phyloP scores from a whole-genome alignment of 2,888 invertebrate genomes.

The Pyrochroa serraticornis region DNA sequence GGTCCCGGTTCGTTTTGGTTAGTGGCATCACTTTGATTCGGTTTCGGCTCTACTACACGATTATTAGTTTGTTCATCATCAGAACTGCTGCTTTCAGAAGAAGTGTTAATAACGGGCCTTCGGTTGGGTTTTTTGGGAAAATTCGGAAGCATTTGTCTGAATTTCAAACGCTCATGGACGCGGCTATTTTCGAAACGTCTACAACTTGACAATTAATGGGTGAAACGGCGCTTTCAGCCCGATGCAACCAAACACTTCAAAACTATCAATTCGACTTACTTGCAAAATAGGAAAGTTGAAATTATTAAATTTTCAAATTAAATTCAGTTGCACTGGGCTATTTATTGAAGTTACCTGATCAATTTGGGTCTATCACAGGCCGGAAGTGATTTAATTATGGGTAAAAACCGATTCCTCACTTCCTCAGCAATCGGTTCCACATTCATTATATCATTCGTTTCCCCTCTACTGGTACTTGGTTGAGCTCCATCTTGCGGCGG shows the following conservation, averaged over 20 bases:
- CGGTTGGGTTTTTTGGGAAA: constrained; percentile 42
- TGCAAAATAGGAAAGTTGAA: background rate
- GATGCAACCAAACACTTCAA: too few species aligned
- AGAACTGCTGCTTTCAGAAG: constrained; percentile 49
- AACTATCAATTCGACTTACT: too few species aligned
- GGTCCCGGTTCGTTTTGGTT: background rate
- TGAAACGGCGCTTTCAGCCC: background rate
- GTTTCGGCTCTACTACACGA: background rate
- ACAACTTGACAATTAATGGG: background rate
- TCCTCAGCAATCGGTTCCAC: constrained; percentile 45
- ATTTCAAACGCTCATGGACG: constrained; percentile 40
- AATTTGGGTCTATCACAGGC: constrained; percentile 45
- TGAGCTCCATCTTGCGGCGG: constrained; percentile 9
- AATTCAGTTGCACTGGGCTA: constrained; percentile 1
- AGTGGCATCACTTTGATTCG: background rate
- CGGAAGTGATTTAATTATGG: constrained; percentile 47
- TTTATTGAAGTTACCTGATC: constrained; percentile 35
- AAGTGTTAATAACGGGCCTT: constrained; percentile 40
- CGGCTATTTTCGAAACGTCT: constrained; percentile 46
- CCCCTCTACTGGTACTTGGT: constrained; percentile 24
- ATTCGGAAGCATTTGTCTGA: constrained; percentile 43
- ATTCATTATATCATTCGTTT: constrained; percentile 32
- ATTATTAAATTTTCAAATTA: background rate
- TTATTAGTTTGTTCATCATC: constrained; percentile 34
- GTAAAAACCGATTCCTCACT: constrained; percentile 43